Percentiles rank a stretch among this genome's conserved stretches.
These are phyloP conservation scores for Mirounga angustirostris DNA, from an alignment of 2,113 vertebrate genomes.

Conservation along the genomic window DNA sequence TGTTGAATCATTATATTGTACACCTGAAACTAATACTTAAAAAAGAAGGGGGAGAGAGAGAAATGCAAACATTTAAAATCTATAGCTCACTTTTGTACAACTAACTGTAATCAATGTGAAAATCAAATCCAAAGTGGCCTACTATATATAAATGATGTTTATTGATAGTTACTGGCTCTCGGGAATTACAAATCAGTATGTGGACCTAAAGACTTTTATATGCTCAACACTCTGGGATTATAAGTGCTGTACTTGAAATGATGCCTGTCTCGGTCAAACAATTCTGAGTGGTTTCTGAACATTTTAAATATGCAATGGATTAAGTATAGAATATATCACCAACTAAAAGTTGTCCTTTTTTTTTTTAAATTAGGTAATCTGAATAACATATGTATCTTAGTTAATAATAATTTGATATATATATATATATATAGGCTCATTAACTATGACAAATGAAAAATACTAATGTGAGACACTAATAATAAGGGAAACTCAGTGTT, in stretches of 20 bases:
- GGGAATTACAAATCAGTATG: not conserved
- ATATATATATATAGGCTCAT: not conserved
- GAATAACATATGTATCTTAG: slow-evolving; percentile 4
- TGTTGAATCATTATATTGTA: not conserved
- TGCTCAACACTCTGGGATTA: not conserved
- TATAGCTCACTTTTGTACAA: not conserved
- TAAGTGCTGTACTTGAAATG: slow-evolving; percentile 2
- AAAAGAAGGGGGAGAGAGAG: not conserved
- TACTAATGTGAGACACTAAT: not conserved
- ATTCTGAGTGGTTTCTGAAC: slow-evolving; percentile 37
- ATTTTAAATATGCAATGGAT: not conserved
- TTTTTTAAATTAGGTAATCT: not conserved
- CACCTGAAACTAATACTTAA: not conserved
- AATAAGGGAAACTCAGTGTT: not conserved
- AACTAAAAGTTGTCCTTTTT: not conserved
- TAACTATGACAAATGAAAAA: slow-evolving; percentile 32
- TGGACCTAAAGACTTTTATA: not conserved
- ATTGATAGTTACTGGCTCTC: not conserved
- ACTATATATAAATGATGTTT: not conserved
- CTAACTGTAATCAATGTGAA: not conserved
- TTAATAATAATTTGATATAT: slow-evolving; percentile 12
- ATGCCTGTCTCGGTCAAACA: slow-evolving; percentile 37
- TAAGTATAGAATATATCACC: not conserved
- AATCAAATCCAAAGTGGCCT: not conserved
- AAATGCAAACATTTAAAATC: not conserved